These are phyloP conservation scores for Fragum whitleyi DNA, from an alignment of 2,888 invertebrate species.

Conservation along the genomic window DNA sequence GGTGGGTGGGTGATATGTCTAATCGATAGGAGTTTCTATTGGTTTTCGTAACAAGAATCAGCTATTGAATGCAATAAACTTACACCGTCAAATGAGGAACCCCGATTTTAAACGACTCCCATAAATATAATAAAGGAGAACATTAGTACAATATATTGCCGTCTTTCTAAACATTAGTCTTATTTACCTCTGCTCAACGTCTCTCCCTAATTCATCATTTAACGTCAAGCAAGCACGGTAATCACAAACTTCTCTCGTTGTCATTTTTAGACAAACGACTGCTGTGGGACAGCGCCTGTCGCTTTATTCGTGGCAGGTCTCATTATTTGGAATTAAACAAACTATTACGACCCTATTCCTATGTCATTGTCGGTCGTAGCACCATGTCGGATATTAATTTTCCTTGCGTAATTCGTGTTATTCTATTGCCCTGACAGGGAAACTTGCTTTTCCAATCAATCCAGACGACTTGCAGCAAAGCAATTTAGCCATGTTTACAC, in stretches of 20 bases:
- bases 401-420: slow-evolving; percentile 65
- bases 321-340: slow-evolving; percentile 48
- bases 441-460: slow-evolving; percentile 57
- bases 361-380: slow-evolving; percentile 42
- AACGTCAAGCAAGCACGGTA: slow-evolving; percentile 12
- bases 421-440: slow-evolving; percentile 55
- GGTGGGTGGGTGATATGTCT: too few species aligned
- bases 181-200: slow-evolving; percentile 22
- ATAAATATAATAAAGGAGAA: slow-evolving; percentile 19
- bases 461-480: slow-evolving; percentile 41
- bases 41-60: too few species aligned
- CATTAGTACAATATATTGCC: slow-evolving; percentile 20
- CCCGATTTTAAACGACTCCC: slow-evolving; percentile 8
- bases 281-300: slow-evolving; percentile 49
- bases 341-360: slow-evolving; percentile 54
- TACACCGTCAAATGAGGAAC: background rate
- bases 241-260: slow-evolving; percentile 12
- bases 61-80: background rate
- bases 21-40: too few species aligned
- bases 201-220: slow-evolving; percentile 16
- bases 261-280: slow-evolving; percentile 45
- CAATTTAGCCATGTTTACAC: slow-evolving; percentile 56
- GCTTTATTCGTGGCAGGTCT: slow-evolving; percentile 50
- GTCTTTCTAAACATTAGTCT: slow-evolving; percentile 24
- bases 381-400: slow-evolving; percentile 62